Conservation (phyloP, 2,888 invertebrate species). For the Ectropis crepuscularia region DNA sequence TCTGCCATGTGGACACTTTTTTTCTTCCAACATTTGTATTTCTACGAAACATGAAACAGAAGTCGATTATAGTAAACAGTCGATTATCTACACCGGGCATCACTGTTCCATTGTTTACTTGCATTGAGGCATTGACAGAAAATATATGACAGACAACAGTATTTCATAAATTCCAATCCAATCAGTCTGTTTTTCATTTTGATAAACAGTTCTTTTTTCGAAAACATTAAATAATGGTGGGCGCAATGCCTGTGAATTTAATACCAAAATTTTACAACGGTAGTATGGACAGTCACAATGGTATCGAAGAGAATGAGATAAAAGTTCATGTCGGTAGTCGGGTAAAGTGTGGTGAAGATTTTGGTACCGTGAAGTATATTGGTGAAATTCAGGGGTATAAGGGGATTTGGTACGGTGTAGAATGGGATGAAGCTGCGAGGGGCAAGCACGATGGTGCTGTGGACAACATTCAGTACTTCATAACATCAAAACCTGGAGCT, state of each 20-base stretch:
- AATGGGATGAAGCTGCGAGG: slow-evolving; percentile 95
- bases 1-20: too few species aligned
- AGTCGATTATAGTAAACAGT: neutral
- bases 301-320: slow-evolving; percentile 75
- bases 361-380: slow-evolving; percentile 88
- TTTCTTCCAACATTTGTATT: too few species aligned
- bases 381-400: slow-evolving; percentile 89
- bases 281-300: slow-evolving; percentile 79
- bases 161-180: slow-evolving; percentile 61
- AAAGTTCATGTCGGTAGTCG: slow-evolving; percentile 79
- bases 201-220: slow-evolving; percentile 77
- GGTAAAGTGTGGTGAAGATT: slow-evolving; percentile 72
- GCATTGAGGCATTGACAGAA: neutral
- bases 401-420: slow-evolving; percentile 96
- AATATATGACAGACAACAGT: slow-evolving; percentile 48
- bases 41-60: neutral
- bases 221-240: slow-evolving; percentile 80
- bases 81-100: neutral
- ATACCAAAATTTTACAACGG: slow-evolving; percentile 83
- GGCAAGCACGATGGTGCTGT: slow-evolving; percentile 97
- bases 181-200: slow-evolving; percentile 76
- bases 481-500: slow-evolving; percentile 89
- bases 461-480: slow-evolving; percentile 92
- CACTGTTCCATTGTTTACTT: slow-evolving; percentile 10
- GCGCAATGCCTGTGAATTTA: slow-evolving; percentile 83